phyloP scores from a whole-genome alignment of 2,888 invertebrate genomes.

The Parnassius mnemosyne region DNA sequence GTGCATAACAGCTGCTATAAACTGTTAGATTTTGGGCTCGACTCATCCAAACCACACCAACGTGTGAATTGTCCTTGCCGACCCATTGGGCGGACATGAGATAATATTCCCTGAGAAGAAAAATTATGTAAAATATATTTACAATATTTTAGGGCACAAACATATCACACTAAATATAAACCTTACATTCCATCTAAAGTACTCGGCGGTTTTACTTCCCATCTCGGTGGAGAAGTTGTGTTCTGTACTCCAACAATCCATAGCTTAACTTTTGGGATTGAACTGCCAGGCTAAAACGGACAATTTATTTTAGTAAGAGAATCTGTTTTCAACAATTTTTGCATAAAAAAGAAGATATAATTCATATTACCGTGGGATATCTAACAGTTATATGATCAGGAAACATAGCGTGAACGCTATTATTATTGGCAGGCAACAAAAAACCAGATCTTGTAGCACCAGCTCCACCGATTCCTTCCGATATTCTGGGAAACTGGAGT shows the following conservation, averaged over 20 bases:
- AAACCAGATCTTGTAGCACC: constrained; percentile 79
- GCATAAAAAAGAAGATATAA: background rate
- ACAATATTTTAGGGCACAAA: background rate
- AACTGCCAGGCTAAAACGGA: constrained; percentile 86
- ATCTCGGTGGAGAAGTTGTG: constrained; percentile 81
- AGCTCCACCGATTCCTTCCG: constrained; percentile 83
- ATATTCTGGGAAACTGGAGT: constrained; percentile 90
- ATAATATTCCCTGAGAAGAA: constrained; percentile 89
- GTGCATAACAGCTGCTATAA: constrained; percentile 90
- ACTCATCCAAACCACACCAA: constrained; percentile 96
- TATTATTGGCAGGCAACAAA: constrained; percentile 62
- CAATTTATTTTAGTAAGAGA: constrained; percentile 6
- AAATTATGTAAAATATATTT: constrained; percentile 23
- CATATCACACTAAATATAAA: background rate
- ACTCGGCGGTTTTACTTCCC: constrained; percentile 86
- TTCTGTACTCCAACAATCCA: constrained; percentile 90
- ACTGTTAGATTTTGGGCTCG: constrained; percentile 95
- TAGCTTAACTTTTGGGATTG: constrained; percentile 91
- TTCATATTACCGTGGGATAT: constrained; percentile 87
- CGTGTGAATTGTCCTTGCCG: constrained; percentile 86
- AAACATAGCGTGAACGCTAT: constrained; percentile 83
- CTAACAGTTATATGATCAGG: constrained; percentile 89
- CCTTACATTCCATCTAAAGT: constrained; percentile 90
- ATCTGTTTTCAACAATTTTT: background rate
- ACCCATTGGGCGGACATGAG: constrained; percentile 96